Base-by-base conservation (phyloP, 2,888 invertebrate genomes). In the Brenthis ino region DNA sequence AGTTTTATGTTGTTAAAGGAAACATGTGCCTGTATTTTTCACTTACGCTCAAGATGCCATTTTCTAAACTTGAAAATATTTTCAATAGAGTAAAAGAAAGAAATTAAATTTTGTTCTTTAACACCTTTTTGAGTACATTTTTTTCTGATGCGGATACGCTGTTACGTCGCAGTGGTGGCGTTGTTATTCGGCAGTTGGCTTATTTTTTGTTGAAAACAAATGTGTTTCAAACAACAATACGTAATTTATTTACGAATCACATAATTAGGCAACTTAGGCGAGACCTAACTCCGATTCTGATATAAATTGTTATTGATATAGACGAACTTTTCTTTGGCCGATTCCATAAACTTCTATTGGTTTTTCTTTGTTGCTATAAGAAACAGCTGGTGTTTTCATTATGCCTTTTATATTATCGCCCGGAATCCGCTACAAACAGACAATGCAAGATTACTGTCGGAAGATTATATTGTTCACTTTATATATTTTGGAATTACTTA, bases 281-380 rank as follows among this genome's bases (percentile, higher is more conserved):
- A 48, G 43, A 12, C 58, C 20, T 14, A 37, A 65, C 61, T 65
- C 47, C 28, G 12, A 28, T 24, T 57, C 20, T 37, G 50, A 58
- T 47, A 57, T 53, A 54, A 65, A 54, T 33, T 56, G 65, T 65
- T 65, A 65, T 65, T 63, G 69, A 63, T 65, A 65, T 61, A 33
- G 57, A 63, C 51, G 14, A 61, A 69, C 60, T 69, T 69, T 54
- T 57, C 20, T 48, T 57, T 50, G 20, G 56, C 20, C 55, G 56
- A 69, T 65, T 57, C 57, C 65, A 65, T 69, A 63, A 69, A 66
- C 11, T 69, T 65, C 3, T 69, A 69, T 69, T 51, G 65, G 65
- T 60, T 61, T 66, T 65, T 60, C 58, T 61, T 43, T 65, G 65
- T 64, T n/a, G 50, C 43, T 56, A 60, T 60, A 43, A 69, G 65